phyloP scores from a whole-genome alignment of 2,797 vertebrate genomes.

The Halcyon leucocephala region DNA sequence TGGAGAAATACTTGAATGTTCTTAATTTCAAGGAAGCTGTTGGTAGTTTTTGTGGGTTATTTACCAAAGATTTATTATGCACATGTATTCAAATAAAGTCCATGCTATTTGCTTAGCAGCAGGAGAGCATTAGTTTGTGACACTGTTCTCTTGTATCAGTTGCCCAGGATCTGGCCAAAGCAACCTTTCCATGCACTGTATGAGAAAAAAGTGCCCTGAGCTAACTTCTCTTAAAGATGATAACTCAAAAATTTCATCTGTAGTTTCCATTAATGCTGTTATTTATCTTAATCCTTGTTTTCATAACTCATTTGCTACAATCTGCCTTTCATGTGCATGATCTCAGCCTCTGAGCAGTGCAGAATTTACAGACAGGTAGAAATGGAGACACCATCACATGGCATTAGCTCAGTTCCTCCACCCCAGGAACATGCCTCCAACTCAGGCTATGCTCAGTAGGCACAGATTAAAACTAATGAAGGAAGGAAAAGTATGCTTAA shows the following conservation, averaged over 20 bases:
- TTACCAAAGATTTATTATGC: background rate
- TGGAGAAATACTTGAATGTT: background rate
- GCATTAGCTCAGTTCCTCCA: background rate
- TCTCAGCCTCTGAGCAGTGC: background rate
- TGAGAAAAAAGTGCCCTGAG: background rate
- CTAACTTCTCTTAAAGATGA: background rate
- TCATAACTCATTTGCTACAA: background rate
- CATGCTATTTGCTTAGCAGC: conserved; percentile 41
- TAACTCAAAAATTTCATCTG: background rate
- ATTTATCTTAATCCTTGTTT: background rate
- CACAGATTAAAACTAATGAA: background rate
- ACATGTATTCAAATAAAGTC: conserved; percentile 25
- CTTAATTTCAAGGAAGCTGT: background rate
- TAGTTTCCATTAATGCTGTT: background rate
- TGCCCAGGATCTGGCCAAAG: background rate
- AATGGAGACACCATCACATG: background rate
- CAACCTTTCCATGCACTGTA: background rate
- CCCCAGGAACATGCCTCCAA: background rate
- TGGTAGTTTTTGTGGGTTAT: background rate
- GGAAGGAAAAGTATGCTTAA: background rate
- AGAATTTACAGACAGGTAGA: background rate
- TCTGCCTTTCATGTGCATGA: background rate
- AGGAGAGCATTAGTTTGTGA: background rate
- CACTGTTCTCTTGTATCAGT: background rate
- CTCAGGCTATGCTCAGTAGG: background rate